Conservation (phyloP, 1,140 invertebrate genomes). For the Neoseiulus cucumeris region DNA sequence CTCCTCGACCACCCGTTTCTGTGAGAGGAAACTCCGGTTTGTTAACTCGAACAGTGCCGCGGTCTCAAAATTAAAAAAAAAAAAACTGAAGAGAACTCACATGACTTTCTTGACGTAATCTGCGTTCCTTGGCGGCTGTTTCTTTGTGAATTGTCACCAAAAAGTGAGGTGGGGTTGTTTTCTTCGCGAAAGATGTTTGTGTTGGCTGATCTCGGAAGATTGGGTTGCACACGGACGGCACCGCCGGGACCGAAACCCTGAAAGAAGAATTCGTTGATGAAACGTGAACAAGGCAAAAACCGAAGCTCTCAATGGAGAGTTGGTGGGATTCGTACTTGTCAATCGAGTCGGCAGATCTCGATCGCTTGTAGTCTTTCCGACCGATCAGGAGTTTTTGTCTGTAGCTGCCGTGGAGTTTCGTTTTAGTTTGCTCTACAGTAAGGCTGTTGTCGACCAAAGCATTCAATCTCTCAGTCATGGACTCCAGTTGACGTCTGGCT, state of each 20-base stretch:
- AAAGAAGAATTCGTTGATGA: too few relatives aligned
- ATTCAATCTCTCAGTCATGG: background rate
- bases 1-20: background rate
- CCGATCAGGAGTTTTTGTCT: background rate
- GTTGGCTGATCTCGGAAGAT: conserved; percentile 5
- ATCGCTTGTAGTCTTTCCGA: conserved; percentile 1
- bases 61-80: too few relatives aligned
- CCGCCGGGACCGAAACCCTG: background rate
- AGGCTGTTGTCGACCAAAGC: background rate
- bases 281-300: too few relatives aligned
- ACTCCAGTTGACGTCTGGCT: background rate
- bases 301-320: too few relatives aligned
- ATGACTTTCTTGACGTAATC: background rate
- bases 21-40: background rate
- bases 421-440: background rate
- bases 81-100: background rate
- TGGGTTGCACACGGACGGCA: background rate
- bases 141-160: conserved; percentile 1
- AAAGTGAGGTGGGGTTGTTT: background rate
- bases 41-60: too few relatives aligned
- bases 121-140: background rate
- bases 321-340: background rate
- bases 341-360: background rate
- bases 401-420: background rate
- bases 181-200: background rate